phyloP scores from a whole-genome alignment of 1,140 invertebrate species.

The Mercenaria mercenaria region DNA sequence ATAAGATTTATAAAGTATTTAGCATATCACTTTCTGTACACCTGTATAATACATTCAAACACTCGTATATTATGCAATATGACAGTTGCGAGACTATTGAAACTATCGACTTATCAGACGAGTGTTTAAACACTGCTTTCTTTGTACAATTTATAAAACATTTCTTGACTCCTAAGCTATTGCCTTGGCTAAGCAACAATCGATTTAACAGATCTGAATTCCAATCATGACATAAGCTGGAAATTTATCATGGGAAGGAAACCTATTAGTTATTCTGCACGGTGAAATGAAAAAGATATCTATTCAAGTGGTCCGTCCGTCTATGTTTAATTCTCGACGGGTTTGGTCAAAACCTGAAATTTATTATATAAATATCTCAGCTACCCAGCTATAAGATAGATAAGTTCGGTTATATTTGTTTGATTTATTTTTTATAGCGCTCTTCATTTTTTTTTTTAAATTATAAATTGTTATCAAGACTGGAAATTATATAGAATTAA shows the following conservation, averaged over 20 bases:
- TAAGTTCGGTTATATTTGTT: no score
- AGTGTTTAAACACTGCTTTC: constrained; percentile 36
- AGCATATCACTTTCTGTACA: constrained; percentile 32
- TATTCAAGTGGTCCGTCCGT: neutral
- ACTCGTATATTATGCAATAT: constrained; percentile 42
- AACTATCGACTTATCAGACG: constrained; percentile 37
- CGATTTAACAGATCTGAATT: constrained; percentile 7
- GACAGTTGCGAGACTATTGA: constrained; percentile 27
- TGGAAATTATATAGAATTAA: no score
- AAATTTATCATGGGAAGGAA: constrained; percentile 17
- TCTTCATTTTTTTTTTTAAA: no score
- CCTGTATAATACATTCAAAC: constrained; percentile 41
- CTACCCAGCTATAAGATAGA: no score
- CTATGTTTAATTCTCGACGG: no score
- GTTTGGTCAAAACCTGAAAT: no score
- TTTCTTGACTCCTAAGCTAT: constrained; percentile 35
- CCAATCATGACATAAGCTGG: constrained; percentile 2
- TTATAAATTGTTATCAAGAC: no score
- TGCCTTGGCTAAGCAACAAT: constrained; percentile 33
- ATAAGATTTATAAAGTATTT: constrained; percentile 23
- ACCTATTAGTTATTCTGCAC: neutral
- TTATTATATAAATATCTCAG: no score
- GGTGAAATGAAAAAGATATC: neutral
- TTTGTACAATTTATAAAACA: constrained; percentile 49
- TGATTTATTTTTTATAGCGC: no score